phyloP scores from a whole-genome alignment of 2,888 invertebrate species.

The Pterobdella sp. region DNA sequence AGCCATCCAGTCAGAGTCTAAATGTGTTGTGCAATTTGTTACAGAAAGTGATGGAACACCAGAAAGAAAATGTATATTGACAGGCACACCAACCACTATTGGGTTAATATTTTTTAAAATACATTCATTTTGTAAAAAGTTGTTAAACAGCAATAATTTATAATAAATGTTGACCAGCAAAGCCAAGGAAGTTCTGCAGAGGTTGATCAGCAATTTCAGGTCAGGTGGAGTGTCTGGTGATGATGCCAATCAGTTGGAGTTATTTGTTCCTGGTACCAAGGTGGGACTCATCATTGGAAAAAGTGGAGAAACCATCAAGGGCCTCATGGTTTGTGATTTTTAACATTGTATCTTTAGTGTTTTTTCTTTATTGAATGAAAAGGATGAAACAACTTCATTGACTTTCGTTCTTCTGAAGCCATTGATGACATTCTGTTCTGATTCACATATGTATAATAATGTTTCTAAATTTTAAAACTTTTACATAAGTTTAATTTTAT shows the following conservation, averaged over 20 bases:
- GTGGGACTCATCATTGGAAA: constrained; percentile 97
- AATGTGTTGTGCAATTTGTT: constrained; percentile 94
- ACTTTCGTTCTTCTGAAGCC: constrained; percentile 12
- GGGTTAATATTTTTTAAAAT: constrained; percentile 36
- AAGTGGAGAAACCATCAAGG: constrained; percentile 96
- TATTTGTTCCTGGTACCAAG: constrained; percentile 92
- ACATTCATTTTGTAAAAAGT: neutral
- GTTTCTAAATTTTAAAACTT: neutral
- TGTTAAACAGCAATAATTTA: neutral
- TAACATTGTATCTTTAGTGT: neutral
- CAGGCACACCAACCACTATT: constrained; percentile 77
- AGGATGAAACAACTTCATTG: neutral
- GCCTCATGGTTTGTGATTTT: constrained; percentile 54
- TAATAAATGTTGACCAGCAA: constrained; percentile 17
- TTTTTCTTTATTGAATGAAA: neutral
- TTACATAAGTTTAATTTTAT: too few species aligned
- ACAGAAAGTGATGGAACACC: constrained; percentile 60
- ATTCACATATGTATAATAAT: neutral
- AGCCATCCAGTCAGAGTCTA: constrained; percentile 83
- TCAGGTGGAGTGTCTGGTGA: constrained; percentile 25
- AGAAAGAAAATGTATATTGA: constrained; percentile 68
- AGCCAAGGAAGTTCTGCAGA: constrained; percentile 28
- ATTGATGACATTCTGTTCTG: neutral
- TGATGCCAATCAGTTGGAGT: constrained; percentile 59
- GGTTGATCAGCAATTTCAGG: constrained; percentile 27